phyloP scores from a whole-genome alignment of 2,113 vertebrate genomes.

The Chascanopsetta lugubris region DNA sequence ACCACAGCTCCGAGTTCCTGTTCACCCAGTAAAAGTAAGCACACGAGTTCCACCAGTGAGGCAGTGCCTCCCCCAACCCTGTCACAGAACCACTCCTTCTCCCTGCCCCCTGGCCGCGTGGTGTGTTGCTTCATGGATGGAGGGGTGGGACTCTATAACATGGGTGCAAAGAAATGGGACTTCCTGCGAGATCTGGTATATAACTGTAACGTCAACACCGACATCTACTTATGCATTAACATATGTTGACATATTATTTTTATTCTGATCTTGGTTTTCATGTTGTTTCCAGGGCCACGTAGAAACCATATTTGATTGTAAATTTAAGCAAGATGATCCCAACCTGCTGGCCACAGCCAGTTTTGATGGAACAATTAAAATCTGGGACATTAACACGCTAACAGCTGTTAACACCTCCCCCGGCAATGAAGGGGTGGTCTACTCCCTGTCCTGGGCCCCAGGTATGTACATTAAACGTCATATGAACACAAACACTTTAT shows the following conservation, averaged over 20 bases:
- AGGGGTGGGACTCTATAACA: conserved; percentile 95
- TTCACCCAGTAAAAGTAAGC: conserved; percentile 86
- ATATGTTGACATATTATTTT: neutral
- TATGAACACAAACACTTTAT: neutral
- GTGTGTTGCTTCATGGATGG: conserved; percentile 99
- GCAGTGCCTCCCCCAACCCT: conserved; percentile 91
- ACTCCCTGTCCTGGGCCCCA: conserved; percentile 98
- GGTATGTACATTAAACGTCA: conserved; percentile 78
- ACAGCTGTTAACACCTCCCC: conserved; percentile 94
- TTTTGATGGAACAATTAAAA: conserved; percentile 98
- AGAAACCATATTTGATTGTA: conserved; percentile 99
- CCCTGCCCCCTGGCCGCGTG: conserved; percentile 91
- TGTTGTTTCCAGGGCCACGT: conserved; percentile 88
- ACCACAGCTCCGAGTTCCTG: conserved; percentile 79
- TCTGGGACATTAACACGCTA: conserved; percentile 97
- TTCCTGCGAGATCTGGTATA: conserved; percentile 96
- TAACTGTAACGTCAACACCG: neutral
- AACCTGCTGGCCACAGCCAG: conserved; percentile 96
- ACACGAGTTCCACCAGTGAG: conserved; percentile 96
- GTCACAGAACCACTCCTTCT: conserved; percentile 91
- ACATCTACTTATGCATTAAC: neutral
- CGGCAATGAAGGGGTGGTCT: conserved; percentile 97
- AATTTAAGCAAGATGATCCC: conserved; percentile 96
- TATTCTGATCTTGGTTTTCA: neutral
- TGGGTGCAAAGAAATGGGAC: conserved; percentile 97